phyloP scores from a whole-genome alignment of 2,113 vertebrate species.

The Megaceryle maxima region DNA sequence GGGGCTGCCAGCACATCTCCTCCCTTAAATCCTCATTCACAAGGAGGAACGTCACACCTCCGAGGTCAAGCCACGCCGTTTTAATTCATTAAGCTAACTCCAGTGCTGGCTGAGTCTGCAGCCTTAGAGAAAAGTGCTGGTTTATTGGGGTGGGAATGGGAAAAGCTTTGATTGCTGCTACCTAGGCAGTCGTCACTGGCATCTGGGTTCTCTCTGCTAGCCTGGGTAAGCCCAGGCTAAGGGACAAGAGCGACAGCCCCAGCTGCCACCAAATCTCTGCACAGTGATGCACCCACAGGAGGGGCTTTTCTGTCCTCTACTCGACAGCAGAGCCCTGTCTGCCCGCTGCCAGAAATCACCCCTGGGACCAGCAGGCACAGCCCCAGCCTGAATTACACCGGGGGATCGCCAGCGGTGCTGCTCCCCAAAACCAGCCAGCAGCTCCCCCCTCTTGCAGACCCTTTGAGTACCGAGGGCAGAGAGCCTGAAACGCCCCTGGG shows the following conservation, averaged over 20 bases:
- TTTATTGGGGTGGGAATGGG: background rate
- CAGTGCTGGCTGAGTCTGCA: background rate
- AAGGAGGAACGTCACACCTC: slow-evolving; percentile 13
- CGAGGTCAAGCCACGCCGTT: background rate
- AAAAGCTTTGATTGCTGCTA: background rate
- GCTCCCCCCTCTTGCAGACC: background rate
- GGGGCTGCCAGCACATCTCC: background rate
- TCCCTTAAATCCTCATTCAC: slow-evolving; percentile 21
- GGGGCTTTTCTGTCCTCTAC: background rate
- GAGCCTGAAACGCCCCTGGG: background rate
- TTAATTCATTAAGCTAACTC: slow-evolving; percentile 30
- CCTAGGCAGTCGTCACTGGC: rapidly evolving
- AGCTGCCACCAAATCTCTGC: rapidly evolving
- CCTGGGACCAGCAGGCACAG: background rate
- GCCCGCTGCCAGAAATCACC: background rate
- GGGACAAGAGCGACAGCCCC: rapidly evolving
- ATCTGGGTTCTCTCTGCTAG: background rate
- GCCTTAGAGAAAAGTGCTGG: background rate
- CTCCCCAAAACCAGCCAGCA: background rate
- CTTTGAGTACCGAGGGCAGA: rapidly evolving
- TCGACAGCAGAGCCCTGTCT: background rate
- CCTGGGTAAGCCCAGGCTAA: background rate
- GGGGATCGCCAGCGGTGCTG: background rate
- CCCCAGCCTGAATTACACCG: rapidly evolving
- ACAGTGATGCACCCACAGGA: rapidly evolving